phyloP scores from a whole-genome alignment of 1,140 invertebrate species.

The Steinernema khuongi region DNA sequence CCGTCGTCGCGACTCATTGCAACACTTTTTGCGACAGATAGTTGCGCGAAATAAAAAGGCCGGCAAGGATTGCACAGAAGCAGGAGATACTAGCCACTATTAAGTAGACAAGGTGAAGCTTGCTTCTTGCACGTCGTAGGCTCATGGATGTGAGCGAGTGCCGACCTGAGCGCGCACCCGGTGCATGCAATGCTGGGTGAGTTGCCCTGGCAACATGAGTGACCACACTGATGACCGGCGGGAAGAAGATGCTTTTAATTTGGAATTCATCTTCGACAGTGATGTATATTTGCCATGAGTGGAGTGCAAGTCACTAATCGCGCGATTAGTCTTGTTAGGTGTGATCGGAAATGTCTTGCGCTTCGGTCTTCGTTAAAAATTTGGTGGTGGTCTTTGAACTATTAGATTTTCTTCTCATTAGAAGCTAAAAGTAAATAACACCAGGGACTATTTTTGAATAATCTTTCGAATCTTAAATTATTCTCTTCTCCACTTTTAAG shows the following conservation, averaged over 20 bases:
- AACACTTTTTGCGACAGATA: neutral
- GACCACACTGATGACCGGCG: neutral
- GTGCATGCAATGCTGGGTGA: neutral
- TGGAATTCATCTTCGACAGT: no score
- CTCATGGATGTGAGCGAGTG: neutral
- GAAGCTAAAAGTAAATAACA: no score
- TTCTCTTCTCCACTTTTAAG: no score
- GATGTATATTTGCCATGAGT: no score
- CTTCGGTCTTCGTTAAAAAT: neutral
- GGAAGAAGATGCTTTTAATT: neutral
- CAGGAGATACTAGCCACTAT: slow-evolving; percentile 7
- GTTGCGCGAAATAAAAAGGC: slow-evolving; percentile 1
- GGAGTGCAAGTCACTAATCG: no score
- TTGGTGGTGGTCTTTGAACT: no score
- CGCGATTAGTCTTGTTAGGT: no score
- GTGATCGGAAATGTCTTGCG: neutral
- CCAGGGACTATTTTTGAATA: no score
- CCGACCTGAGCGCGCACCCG: neutral
- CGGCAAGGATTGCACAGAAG: neutral
- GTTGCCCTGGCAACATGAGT: neutral
- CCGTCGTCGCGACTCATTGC: neutral
- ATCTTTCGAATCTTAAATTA: no score
- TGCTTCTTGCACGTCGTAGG: neutral
- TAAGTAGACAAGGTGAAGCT: neutral
- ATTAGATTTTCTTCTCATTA: no score